Base-by-base conservation (phyloP, 2,888 invertebrate genomes). In the Graphium colonna region DNA sequence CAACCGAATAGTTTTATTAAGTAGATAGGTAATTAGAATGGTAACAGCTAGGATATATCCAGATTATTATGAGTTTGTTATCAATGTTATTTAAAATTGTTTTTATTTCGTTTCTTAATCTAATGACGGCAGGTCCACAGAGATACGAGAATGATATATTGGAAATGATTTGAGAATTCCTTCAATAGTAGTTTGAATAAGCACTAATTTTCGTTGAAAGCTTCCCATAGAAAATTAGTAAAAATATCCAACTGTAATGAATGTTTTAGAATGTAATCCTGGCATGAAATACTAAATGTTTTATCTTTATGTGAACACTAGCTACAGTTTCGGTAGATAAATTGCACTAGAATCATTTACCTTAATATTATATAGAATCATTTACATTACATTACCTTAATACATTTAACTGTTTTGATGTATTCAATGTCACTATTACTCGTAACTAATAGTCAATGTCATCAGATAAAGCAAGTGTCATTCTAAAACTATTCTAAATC, bases 11-110 rank as follows among this genome's bases (percentile, higher is more conserved):
- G 74, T 69, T 69, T 74, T 74, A 69, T 67, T 82, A 78, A 79
- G 71, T 83, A 84, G 82, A 73, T 84, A 83, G 81, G 78, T 77
- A 74, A 77, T 79, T 77, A 82, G 79, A 73, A 73, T 70, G 71
- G 71, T 71, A 71, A 74, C 79, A 76, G 73, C 65, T 77, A 75
- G 69, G 73, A 66, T 71, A 69, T 12, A n/a, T 70, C 67, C 67
- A 77, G 68, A 59, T 61, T 62, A 73, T 76, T 71, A 63, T 63
- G 64, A 64, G 67, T 76, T 73, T 69, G 75, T 79, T 80, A 72
- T 71, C 69, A 63, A 69, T 71, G 69, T 66, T 59, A 58, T 55
- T 56, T 55, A 49, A 73, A 69, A 75, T 75, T 76, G 75, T 79
- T 77, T 73, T 78, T 67, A 63, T 69, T 70, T 61, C 58, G 55